phyloP scores from a whole-genome alignment of 2,888 invertebrate genomes.

The Esperia sulphurella region DNA sequence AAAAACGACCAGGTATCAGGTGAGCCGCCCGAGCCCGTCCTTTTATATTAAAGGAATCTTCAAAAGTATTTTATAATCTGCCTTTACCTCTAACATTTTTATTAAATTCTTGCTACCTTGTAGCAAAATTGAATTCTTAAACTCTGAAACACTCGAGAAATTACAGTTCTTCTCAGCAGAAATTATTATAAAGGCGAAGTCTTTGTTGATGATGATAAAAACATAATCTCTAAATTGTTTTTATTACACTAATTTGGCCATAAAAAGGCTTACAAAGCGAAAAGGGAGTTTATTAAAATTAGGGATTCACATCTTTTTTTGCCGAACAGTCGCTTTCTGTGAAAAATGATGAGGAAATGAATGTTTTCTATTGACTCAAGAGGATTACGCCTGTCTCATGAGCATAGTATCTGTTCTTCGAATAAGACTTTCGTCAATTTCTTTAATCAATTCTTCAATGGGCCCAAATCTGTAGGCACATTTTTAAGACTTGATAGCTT shows the following conservation, averaged over 20 bases:
- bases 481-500: too few relatives aligned
- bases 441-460: too few relatives aligned
- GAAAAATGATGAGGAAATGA: not conserved
- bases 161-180: not conserved
- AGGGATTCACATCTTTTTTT: constrained; percentile 1
- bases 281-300: constrained; percentile 25
- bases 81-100: constrained; percentile 1
- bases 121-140: constrained; percentile 7
- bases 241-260: constrained; percentile 22
- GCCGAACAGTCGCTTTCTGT: not conserved
- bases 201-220: constrained; percentile 13
- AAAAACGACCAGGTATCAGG: not conserved
- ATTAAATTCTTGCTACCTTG: constrained; percentile 10
- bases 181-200: constrained; percentile 1
- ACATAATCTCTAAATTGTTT: constrained; percentile 17
- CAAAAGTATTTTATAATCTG: constrained; percentile 5
- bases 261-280: constrained; percentile 21
- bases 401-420: too few relatives aligned
- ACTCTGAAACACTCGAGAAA: constrained; percentile 1
- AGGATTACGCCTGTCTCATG: too few relatives aligned
- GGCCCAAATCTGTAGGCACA: too few relatives aligned
- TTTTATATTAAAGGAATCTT: not conserved
- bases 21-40: not conserved
- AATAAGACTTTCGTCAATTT: too few relatives aligned
- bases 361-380: too few relatives aligned